These are phyloP conservation scores for Adelosebastes latens DNA, from an alignment of 2,797 vertebrate genomes.

Conservation along the genomic window DNA sequence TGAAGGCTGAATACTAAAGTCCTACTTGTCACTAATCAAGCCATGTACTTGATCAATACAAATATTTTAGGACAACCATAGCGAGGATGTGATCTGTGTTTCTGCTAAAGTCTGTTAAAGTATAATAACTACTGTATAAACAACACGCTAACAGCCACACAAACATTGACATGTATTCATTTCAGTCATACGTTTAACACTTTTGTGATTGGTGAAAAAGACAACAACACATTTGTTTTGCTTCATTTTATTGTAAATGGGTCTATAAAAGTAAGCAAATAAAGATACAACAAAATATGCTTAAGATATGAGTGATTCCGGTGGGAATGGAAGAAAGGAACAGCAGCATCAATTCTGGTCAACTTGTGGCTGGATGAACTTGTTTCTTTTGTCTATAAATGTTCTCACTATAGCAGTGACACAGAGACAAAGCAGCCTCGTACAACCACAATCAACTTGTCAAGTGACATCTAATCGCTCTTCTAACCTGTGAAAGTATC, in stretches of 20 bases:
- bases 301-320: constrained; percentile 8
- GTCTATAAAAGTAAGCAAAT: constrained; percentile 52
- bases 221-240: background rate
- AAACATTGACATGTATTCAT: background rate
- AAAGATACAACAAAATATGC: constrained; percentile 4
- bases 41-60: background rate
- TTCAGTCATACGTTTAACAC: background rate
- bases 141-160: background rate
- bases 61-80: background rate
- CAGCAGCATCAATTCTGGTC: background rate
- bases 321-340: constrained; percentile 15
- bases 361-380: background rate
- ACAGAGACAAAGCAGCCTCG: background rate
- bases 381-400: background rate
- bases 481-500: background rate
- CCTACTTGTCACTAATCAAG: background rate
- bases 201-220: background rate
- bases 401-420: background rate
- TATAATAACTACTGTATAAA: background rate
- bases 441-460: background rate
- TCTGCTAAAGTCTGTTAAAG: background rate
- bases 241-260: constrained; percentile 75
- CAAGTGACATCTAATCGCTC: background rate
- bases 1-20: background rate
- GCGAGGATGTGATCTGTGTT: background rate